phyloP scores from a whole-genome alignment of 2,113 vertebrate genomes.

The Capricornis sumatraensis region DNA sequence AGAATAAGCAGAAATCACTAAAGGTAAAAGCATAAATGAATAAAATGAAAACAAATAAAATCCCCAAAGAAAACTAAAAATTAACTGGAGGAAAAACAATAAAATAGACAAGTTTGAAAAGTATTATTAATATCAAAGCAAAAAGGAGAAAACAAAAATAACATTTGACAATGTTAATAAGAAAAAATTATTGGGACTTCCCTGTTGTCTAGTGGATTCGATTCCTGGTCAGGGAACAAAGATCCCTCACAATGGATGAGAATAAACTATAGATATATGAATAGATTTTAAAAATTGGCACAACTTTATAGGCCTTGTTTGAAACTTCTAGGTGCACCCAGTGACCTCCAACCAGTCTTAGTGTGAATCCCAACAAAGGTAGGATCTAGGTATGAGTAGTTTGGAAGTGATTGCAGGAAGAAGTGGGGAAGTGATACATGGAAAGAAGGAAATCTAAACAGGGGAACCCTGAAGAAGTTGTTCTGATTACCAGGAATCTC shows the following conservation, averaged over 20 bases:
- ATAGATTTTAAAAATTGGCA: background rate
- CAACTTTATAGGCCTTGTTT: background rate
- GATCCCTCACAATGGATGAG: background rate
- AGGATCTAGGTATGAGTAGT: background rate
- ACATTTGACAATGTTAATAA: background rate
- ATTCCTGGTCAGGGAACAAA: background rate
- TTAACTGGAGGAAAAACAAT: background rate
- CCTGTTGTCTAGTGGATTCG: background rate
- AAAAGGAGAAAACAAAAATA: background rate
- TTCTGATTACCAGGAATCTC: background rate
- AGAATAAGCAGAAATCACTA: background rate
- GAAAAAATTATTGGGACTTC: background rate
- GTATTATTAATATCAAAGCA: background rate
- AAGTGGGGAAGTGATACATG: background rate
- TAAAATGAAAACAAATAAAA: background rate
- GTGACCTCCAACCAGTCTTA: background rate
- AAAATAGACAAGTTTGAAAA: background rate
- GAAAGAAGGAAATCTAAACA: background rate
- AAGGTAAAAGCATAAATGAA: background rate
- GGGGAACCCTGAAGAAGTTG: background rate
- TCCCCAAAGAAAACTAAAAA: background rate
- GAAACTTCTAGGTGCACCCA: background rate
- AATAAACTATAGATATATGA: background rate
- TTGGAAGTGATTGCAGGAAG: background rate
- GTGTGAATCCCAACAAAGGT: background rate